phyloP scores from a whole-genome alignment of 2,888 invertebrate genomes.

The Hecatera dysodea region DNA sequence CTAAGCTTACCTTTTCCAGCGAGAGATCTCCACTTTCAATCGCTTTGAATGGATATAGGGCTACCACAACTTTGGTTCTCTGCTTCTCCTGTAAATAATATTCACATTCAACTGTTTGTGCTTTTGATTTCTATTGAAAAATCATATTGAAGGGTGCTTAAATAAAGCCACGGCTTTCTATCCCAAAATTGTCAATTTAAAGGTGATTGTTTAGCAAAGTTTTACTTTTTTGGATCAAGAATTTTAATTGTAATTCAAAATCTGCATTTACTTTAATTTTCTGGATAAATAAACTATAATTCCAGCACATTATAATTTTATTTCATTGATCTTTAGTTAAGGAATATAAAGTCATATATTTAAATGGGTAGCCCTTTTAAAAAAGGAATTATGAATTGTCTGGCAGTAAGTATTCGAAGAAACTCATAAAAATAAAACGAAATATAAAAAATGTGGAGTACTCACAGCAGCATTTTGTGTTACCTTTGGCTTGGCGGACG shows the following conservation, averaged over 20 bases:
- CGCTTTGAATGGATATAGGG: conserved; percentile 97
- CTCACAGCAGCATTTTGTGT: conserved; percentile 53
- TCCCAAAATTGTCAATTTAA: background rate
- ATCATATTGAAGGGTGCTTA: background rate
- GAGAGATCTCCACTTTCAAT: conserved; percentile 97
- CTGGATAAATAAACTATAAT: too few relatives aligned
- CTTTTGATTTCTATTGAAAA: background rate
- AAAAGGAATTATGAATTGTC: background rate
- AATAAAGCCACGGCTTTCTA: conserved; percentile 6
- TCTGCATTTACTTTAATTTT: too few relatives aligned
- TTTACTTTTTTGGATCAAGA: background rate
- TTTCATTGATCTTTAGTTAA: too few relatives aligned
- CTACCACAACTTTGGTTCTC: conserved; percentile 96
- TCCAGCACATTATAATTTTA: too few relatives aligned
- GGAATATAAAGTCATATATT: too few relatives aligned
- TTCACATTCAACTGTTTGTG: background rate
- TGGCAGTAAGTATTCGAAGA: background rate
- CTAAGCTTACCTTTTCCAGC: conserved; percentile 93
- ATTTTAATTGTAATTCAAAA: background rate
- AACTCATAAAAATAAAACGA: background rate
- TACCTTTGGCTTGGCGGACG: conserved; percentile 95
- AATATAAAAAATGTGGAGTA: conserved; percentile 9
- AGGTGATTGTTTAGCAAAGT: background rate
- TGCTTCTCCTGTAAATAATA: conserved; percentile 91
- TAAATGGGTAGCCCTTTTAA: too few relatives aligned